Conservation (phyloP, 2,113 vertebrate species). For the Oceanites oceanicus region DNA sequence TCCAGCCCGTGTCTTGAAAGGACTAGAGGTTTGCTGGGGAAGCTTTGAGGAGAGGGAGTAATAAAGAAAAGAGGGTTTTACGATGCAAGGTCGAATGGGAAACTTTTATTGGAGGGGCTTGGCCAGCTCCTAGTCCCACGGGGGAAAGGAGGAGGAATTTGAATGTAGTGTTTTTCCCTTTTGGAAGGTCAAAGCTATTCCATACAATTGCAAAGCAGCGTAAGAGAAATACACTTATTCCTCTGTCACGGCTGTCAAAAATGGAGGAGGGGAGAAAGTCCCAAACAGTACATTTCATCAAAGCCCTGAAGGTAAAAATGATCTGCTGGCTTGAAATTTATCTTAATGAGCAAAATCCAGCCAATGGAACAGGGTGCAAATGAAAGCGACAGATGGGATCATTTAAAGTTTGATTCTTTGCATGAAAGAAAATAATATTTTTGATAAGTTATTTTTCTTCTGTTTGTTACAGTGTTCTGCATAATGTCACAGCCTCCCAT, state of each 20-base stretch:
- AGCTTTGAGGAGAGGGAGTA: neutral
- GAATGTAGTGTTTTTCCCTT: neutral
- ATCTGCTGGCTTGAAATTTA: conserved; percentile 64
- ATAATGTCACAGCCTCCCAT: neutral
- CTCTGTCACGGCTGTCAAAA: neutral
- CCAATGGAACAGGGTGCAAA: conserved; percentile 65
- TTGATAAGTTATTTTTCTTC: conserved; percentile 63
- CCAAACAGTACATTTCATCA: conserved; percentile 35
- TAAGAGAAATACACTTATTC: neutral
- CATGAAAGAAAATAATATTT: conserved; percentile 63
- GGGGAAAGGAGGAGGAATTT: neutral
- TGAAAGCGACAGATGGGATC: conserved; percentile 75
- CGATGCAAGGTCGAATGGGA: neutral
- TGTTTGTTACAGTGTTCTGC: conserved; percentile 55
- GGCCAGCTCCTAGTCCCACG: neutral
- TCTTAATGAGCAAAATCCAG: conserved; percentile 76
- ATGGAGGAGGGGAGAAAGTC: neutral
- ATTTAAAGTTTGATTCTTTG: conserved; percentile 71
- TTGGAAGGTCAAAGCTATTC: conserved; percentile 47
- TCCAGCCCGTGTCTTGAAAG: neutral
- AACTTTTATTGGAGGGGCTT: neutral
- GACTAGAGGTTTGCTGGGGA: neutral
- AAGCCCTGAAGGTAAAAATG: conserved; percentile 71
- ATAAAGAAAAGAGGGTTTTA: conserved; percentile 28
- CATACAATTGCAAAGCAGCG: neutral